These are phyloP conservation scores for Campylorhamphus procurvoides DNA, from an alignment of 2,113 vertebrate species.

Conservation along the genomic window DNA sequence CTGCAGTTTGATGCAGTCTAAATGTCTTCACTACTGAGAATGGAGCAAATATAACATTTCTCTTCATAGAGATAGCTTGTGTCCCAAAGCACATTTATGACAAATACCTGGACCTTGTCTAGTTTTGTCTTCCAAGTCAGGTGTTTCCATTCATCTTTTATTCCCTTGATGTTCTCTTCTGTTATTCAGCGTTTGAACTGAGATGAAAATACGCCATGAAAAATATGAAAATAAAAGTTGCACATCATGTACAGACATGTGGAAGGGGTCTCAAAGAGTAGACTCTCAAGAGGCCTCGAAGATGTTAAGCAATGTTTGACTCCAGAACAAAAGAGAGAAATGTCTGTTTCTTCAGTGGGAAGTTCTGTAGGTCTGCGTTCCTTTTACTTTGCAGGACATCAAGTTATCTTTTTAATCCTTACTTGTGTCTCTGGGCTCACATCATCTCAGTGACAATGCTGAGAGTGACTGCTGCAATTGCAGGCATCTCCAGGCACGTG, in stretches of 20 bases:
- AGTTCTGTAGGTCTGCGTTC: rapidly evolving
- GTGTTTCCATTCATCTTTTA: background rate
- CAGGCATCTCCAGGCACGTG: background rate
- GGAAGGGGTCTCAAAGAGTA: background rate
- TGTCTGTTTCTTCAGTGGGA: background rate
- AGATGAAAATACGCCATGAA: background rate
- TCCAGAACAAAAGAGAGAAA: background rate
- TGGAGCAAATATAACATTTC: background rate
- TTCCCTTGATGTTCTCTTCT: background rate
- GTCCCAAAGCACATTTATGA: background rate
- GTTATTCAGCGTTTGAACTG: background rate
- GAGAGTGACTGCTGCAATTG: background rate
- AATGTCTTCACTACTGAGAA: constrained; percentile 14
- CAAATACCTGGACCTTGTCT: background rate
- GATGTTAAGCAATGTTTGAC: background rate
- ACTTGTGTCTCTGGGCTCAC: background rate
- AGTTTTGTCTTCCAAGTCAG: background rate
- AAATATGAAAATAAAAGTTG: background rate
- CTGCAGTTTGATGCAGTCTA: constrained; percentile 11
- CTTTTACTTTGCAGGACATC: background rate
- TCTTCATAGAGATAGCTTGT: background rate
- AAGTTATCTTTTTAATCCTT: background rate
- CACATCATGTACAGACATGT: background rate
- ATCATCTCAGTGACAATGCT: background rate
- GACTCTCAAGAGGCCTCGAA: background rate